Base-by-base conservation (phyloP, 2,113 vertebrate species). In the Syngnathus floridae region DNA sequence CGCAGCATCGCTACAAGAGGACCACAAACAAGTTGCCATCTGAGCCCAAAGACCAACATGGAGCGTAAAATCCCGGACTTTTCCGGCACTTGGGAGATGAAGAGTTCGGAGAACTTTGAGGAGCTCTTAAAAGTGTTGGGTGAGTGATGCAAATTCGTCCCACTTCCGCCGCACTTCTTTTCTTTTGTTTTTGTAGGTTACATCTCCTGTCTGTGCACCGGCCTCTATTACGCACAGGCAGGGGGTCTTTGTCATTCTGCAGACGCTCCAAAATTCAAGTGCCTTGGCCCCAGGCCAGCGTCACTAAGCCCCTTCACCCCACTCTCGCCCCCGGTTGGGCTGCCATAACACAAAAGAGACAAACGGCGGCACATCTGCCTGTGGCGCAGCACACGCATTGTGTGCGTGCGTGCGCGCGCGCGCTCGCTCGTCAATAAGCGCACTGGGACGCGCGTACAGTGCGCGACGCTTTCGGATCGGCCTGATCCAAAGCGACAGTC, bases 51-150 rank as follows among this genome's bases (percentile, higher is more conserved):
- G 51, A 41, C 5, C 36, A 81, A 71, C 4, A 92, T 92, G 91
- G 91, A 91, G 69, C 82, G 87, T 67, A 91, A 87, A 84, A 92
- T 93, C 80, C 90, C 93, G 1, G 85, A 95, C 77, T 97, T 96
- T 81, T 85, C 94, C 36, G 95, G 95, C 62, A 91, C 88, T 71
- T 97, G 94, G 95, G 93, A 92, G 69, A 97, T 97, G 92, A 92
- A 90, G 76, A 92, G 88, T 62, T 96, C 93, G 2, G 93, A 95
- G 73, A 94, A 96, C 88, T 97, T 97, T 65, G 95, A 96, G 75
- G 95, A 96, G 56, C 89, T 97, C 52, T 89, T 96, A 60, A 95
- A 96, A 87, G 90, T 83, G 0, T 61, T 96, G 76, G 92, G 94
- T 97, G 85, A 93, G 93, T 80, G 76, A 78, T 26, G 5, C 1